phyloP scores from a whole-genome alignment of 2,797 vertebrate species.

The Enteromius trimaculatus region DNA sequence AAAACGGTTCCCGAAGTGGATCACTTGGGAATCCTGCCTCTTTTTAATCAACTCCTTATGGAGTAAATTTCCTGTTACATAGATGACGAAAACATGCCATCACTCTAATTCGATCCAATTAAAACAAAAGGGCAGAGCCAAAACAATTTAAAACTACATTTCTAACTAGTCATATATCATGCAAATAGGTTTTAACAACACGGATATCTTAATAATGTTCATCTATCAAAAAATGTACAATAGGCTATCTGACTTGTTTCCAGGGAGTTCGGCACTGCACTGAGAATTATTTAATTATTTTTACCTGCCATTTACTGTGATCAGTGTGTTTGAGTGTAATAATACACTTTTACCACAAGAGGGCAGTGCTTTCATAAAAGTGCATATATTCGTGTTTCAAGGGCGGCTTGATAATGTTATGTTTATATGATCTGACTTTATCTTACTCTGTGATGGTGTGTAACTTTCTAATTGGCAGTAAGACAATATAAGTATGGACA shows the following conservation, averaged over 20 bases:
- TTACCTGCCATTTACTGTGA: neutral
- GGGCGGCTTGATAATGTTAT: neutral
- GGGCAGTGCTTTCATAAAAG: neutral
- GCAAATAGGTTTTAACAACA: neutral
- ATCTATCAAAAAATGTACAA: neutral
- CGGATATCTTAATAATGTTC: neutral
- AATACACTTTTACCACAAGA: conserved; percentile 14
- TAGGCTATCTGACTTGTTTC: too few relatives aligned
- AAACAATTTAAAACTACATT: neutral
- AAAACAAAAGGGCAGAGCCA: neutral
- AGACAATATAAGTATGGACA: neutral
- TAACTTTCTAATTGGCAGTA: neutral
- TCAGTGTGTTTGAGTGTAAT: neutral
- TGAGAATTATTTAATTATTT: neutral
- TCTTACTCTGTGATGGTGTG: neutral
- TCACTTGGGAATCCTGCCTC: conserved; percentile 13
- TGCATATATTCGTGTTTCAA: neutral
- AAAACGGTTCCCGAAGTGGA: neutral
- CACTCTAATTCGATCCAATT: neutral
- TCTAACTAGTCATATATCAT: neutral
- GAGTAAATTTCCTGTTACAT: neutral
- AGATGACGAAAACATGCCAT: neutral
- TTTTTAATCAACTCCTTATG: conserved; percentile 15
- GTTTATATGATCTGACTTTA: neutral
- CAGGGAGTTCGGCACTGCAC: too few relatives aligned